These are phyloP conservation scores for Heliocidaris erythrogramma DNA, from an alignment of 35 echinoderm and acorn worm species.

Conservation along the genomic window DNA sequence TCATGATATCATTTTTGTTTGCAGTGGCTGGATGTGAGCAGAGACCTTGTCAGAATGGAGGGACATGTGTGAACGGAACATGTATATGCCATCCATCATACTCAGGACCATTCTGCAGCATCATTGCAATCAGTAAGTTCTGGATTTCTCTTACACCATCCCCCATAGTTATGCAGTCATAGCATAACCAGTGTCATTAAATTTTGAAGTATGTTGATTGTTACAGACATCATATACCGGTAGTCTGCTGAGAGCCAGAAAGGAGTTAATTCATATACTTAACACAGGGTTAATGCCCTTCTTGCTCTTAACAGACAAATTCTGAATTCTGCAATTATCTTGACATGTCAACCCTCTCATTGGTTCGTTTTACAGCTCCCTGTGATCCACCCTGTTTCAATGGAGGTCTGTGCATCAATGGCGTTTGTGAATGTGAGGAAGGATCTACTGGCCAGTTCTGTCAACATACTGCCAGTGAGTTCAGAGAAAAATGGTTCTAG, in stretches of 20 bases:
- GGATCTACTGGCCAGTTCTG: conserved; percentile 71
- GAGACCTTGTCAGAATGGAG: conserved; percentile 81
- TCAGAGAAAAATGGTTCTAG: neutral
- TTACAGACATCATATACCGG: no score
- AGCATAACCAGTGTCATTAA: no score
- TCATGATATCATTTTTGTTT: neutral
- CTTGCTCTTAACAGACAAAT: no score
- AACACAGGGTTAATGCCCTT: no score
- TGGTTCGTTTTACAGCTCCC: neutral
- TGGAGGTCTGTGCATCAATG: conserved; percentile 73
- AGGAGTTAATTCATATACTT: no score
- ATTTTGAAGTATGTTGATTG: no score
- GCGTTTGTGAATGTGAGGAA: conserved; percentile 62
- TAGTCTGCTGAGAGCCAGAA: no score
- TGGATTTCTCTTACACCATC: neutral
- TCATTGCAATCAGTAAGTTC: neutral
- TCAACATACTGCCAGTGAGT: conserved; percentile 18
- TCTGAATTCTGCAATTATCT: no score
- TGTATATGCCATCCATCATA: conserved; percentile 75
- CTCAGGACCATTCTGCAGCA: conserved; percentile 70
- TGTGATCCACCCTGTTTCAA: conserved; percentile 78
- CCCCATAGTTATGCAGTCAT: neutral
- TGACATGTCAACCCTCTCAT: neutral
- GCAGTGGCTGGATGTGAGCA: conserved; percentile 45
- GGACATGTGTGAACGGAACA: conserved; percentile 72